Evolutionary conservation across 2,797 vertebrate genomes (phyloP), one percentile per base, ranked within the genome.

Genomic region (Manis javanica): DNA sequence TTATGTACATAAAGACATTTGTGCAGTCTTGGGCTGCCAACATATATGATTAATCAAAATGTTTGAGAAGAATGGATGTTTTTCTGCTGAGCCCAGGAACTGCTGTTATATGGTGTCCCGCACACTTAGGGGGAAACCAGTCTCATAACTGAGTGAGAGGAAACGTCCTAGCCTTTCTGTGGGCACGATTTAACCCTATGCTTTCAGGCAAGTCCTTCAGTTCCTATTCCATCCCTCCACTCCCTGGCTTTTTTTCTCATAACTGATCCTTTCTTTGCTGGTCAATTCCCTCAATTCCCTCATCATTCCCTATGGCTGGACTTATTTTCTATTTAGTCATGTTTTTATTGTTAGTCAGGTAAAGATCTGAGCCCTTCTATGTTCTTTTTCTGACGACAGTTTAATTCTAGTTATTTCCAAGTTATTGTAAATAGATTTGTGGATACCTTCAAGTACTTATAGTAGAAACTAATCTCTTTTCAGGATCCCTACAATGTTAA

Each of bases 321-420:
- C 7, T 53, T 88, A 1, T 57, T 39, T 95, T 59, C 69, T 90
- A 46, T 93, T 83, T 84, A 37, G 24, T 79, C 42, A n/a, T 42
- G 23, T 53, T 51, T 55, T 29, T 66, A 57, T 79, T n/a, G 51
- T 34, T 15, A 93, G 34, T 85, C 75, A 59, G 12, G 7, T 86
- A 69, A 81, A 85, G 8, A 82, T 39, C 77, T 92, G 64, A 87
- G 53, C 23, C 34, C 81, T 83, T 83, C 46, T 79, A 31, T 29
- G 10, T 55, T 89, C 39, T 64, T 68, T 93, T 64, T 37, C 21
- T 82, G 15, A 51, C 49, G 39, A 59, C 23, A 87, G 6, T 85
- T 90, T 90, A 90, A 85, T 66, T 96, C 57, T 37, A 95, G 49
- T 59, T 26, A 71, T 68, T 82, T 71, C 59, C 37, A 78, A n/a